phyloP scores from a whole-genome alignment of 1,140 invertebrate genomes.

The Cydia strobilella region DNA sequence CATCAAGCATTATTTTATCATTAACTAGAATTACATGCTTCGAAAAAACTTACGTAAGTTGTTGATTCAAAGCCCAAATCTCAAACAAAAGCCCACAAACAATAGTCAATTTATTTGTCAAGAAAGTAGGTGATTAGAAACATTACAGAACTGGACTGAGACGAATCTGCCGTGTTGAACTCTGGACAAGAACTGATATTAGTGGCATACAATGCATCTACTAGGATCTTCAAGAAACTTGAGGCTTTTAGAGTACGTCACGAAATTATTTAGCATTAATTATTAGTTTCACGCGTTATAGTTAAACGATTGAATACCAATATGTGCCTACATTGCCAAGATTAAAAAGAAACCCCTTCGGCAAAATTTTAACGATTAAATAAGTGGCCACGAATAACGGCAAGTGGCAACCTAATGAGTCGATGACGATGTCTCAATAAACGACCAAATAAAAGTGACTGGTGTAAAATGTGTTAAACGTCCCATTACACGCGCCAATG shows the following conservation, averaged over 20 bases:
- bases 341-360: not conserved
- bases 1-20: not conserved
- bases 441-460: not conserved
- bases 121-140: not conserved
- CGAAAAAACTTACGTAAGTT: not conserved
- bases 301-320: no score
- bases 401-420: not conserved
- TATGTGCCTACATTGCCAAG: no score
- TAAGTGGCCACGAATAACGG: not conserved
- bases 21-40: not conserved
- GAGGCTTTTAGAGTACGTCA: no score
- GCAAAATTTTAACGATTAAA: not conserved
- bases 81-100: slow-evolving; percentile 12
- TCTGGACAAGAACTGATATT: not conserved
- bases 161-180: slow-evolving; percentile 10
- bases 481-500: slow-evolving; percentile 2
- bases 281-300: no score
- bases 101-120: slow-evolving; percentile 29
- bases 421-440: slow-evolving; percentile 3
- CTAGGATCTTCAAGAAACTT: not conserved
- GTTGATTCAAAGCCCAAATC: not conserved
- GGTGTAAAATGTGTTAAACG: slow-evolving; percentile 17
- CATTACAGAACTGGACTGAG: slow-evolving; percentile 15
- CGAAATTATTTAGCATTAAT: no score
- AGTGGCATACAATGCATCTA: not conserved